A percentile compares a stretch with the other conserved stretches of the same genome.
Evolutionary conservation across 2,113 vertebrate species (phyloP).

Genomic region (Pelmatolapia mariae): DNA sequence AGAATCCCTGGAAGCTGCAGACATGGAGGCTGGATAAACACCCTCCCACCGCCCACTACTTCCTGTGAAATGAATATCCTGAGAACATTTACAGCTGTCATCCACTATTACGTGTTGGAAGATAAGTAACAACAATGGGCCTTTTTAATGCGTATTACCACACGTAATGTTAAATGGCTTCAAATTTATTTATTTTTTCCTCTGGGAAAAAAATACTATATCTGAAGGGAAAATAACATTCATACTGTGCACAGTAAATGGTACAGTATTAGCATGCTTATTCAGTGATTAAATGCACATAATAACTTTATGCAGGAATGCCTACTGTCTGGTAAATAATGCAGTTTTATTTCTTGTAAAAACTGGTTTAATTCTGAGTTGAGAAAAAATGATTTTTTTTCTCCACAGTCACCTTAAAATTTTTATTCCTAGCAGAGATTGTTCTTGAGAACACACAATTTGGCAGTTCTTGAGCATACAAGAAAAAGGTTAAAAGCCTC

Average conservation of each 20-base stretch:
- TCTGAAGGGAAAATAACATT: not conserved
- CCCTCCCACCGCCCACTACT: constrained; percentile 40
- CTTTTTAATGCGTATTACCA: not conserved
- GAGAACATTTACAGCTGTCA: not conserved
- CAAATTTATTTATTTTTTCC: not conserved
- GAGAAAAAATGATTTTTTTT: not conserved
- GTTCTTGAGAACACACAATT: not conserved
- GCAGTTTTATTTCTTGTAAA: not conserved
- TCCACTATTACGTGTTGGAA: not conserved
- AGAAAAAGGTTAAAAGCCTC: not conserved
- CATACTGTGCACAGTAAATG: not conserved
- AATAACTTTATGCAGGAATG: not conserved
- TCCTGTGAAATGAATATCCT: constrained; percentile 43
- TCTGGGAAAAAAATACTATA: not conserved
- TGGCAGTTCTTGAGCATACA: not conserved
- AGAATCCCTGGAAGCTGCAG: constrained; percentile 29
- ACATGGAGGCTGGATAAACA: constrained; percentile 10
- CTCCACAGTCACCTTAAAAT: not conserved
- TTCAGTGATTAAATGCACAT: not conserved
- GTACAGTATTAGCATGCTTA: not conserved
- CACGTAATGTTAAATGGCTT: not conserved
- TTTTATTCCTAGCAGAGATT: not conserved
- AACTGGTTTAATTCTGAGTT: not conserved
- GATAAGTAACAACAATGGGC: not conserved
- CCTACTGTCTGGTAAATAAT: not conserved